A percentile compares a stretch with the other conserved stretches of the same genome.
These are phyloP conservation scores for Acanthopagrus latus DNA, from an alignment of 2,797 vertebrate genomes.

Conservation along the genomic window DNA sequence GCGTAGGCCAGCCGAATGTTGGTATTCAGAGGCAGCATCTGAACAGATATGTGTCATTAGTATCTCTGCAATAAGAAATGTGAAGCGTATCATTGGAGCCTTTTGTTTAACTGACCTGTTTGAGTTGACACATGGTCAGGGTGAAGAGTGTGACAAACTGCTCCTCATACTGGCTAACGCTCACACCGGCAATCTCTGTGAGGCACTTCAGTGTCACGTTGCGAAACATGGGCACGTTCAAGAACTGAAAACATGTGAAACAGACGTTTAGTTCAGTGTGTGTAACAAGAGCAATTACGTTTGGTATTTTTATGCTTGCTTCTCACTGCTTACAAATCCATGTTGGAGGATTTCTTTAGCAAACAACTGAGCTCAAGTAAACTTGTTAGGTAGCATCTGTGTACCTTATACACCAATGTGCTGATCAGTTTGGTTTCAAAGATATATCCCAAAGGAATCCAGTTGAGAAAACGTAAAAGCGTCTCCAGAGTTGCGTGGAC, in stretches of 20 bases:
- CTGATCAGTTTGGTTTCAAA: conserved; percentile 99
- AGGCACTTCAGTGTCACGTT: conserved; percentile 98
- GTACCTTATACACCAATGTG: conserved; percentile 97
- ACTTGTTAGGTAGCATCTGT: not conserved
- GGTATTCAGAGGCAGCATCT: conserved; percentile 98
- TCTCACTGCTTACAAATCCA: not conserved
- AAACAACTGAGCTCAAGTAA: not conserved
- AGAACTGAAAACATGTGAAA: conserved; percentile 84
- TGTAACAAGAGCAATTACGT: not conserved
- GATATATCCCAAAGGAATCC: conserved; percentile 98
- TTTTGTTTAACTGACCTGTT: conserved; percentile 86
- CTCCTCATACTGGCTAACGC: conserved; percentile 97
- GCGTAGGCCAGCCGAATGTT: conserved; percentile 96
- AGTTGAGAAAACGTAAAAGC: conserved; percentile 95
- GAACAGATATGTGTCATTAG: not conserved
- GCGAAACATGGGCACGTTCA: conserved; percentile 98
- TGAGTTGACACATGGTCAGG: conserved; percentile 98
- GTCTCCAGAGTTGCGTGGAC: conserved; percentile 97
- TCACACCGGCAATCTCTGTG: conserved; percentile 97
- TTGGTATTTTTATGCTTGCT: conserved; percentile 10
- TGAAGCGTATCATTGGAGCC: too few relatives aligned
- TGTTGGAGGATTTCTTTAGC: not conserved
- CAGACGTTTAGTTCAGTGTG: not conserved
- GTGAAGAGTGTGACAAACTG: conserved; percentile 97
- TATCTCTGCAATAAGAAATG: not conserved